Percentiles rank a stretch among this genome's conserved stretches.
These are phyloP conservation scores for Drosophila yooni DNA, from an alignment of 2,888 invertebrate genomes.

Conservation along the genomic window DNA sequence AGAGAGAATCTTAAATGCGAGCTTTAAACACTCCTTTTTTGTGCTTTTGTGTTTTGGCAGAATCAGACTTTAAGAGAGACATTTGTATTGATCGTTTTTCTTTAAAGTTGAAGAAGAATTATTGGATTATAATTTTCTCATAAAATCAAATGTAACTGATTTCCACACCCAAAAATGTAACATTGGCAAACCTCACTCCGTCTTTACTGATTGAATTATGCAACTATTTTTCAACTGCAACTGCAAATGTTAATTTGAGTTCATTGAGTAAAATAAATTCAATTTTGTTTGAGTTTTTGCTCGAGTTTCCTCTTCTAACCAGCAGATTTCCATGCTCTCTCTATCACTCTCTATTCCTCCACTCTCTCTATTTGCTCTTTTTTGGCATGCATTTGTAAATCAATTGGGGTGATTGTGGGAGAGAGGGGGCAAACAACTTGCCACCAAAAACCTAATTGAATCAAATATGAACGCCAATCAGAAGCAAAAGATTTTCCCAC, in stretches of 20 bases:
- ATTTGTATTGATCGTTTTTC: not conserved
- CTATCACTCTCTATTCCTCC: not conserved
- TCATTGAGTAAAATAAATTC: conserved; percentile 33
- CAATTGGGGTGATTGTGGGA: not conserved
- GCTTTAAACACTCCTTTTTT: not conserved
- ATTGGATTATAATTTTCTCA: not conserved
- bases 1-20: not conserved
- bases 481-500: conserved; percentile 55
- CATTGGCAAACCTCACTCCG: not conserved
- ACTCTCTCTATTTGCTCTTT: not conserved
- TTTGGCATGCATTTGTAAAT: conserved; percentile 26
- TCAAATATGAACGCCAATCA: conserved; percentile 66
- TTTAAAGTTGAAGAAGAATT: not conserved
- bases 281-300: conserved; percentile 16
- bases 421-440: conserved; percentile 18
- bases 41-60: not conserved
- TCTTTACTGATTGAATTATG: conserved; percentile 12
- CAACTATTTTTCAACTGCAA: conserved; percentile 5
- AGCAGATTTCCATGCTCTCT: not conserved
- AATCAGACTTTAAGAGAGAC: not conserved
- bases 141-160: not conserved
- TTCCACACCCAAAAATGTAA: not conserved
- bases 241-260: conserved; percentile 14
- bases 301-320: not conserved
- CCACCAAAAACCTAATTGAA: conserved; percentile 60